Conservation (phyloP, 2,797 vertebrate species). For the Cryptoprocta ferox region DNA sequence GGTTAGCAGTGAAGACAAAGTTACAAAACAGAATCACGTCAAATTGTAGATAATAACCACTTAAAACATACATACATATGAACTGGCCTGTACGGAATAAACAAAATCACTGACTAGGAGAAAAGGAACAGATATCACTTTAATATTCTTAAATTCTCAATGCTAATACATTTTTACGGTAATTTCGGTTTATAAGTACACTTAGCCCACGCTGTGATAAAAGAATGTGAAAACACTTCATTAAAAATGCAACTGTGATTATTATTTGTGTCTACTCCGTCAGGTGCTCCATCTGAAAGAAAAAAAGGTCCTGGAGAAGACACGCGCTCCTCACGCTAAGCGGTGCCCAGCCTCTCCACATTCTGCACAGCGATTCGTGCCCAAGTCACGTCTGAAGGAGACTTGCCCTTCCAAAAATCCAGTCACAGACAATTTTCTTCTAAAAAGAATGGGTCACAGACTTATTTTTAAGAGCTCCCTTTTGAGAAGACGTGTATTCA, state of each 20-base stretch:
- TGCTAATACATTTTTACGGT: neutral
- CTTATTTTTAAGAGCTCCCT: constrained; percentile 33
- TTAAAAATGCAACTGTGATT: neutral
- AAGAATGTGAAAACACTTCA: neutral
- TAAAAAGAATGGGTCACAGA: constrained; percentile 16
- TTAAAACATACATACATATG: neutral
- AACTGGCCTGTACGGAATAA: neutral
- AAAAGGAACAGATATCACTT: neutral
- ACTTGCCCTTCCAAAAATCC: constrained; percentile 20
- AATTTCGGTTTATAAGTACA: neutral
- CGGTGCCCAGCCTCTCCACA: neutral
- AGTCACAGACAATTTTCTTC: neutral
- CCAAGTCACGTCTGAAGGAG: neutral
- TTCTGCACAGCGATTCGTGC: neutral
- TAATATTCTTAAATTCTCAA: neutral
- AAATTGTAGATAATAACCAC: neutral
- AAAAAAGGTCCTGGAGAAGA: neutral
- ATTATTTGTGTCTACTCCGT: neutral
- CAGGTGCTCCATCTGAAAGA: neutral
- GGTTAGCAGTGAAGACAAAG: neutral
- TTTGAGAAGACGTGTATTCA: neutral
- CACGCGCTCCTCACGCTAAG: neutral
- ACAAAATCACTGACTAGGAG: neutral
- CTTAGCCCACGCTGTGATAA: neutral
- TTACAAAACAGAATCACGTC: neutral